A percentile compares a stretch with the other conserved stretches of the same genome.
These are phyloP conservation scores for Erynnis tages DNA, from an alignment of 2,888 invertebrate species.

Conservation along the genomic window DNA sequence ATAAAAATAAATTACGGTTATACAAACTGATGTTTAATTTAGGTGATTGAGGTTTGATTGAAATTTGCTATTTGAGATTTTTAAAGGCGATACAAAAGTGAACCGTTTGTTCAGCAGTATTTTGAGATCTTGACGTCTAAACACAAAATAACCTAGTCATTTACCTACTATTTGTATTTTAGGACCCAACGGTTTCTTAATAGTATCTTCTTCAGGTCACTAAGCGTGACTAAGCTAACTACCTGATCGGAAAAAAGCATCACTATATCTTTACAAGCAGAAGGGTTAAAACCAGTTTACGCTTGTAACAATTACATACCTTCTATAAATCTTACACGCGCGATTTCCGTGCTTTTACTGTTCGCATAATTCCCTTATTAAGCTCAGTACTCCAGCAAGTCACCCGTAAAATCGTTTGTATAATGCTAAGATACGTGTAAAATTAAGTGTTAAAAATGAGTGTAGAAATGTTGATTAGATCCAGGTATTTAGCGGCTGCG, in stretches of 20 bases:
- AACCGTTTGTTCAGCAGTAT: no score
- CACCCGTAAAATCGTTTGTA: slow-evolving; percentile 68
- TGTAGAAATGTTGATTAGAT: slow-evolving; percentile 80
- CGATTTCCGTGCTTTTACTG: no score
- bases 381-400: slow-evolving; percentile 32
- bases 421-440: slow-evolving; percentile 78
- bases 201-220: no score
- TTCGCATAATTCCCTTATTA: slow-evolving; percentile 17
- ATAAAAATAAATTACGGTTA: slow-evolving; percentile 12
- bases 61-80: not conserved
- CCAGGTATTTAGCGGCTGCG: slow-evolving; percentile 74
- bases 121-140: no score
- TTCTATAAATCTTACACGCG: not conserved
- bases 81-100: not conserved
- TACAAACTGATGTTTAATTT: not conserved
- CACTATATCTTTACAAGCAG: no score
- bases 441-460: slow-evolving; percentile 81
- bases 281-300: no score
- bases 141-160: no score
- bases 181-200: no score
- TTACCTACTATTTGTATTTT: no score
- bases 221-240: no score
- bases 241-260: no score
- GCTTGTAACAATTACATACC: no score
- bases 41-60: not conserved